phyloP scores from a whole-genome alignment of 2,888 invertebrate genomes.

The Caenorhabditis macrosperma region DNA sequence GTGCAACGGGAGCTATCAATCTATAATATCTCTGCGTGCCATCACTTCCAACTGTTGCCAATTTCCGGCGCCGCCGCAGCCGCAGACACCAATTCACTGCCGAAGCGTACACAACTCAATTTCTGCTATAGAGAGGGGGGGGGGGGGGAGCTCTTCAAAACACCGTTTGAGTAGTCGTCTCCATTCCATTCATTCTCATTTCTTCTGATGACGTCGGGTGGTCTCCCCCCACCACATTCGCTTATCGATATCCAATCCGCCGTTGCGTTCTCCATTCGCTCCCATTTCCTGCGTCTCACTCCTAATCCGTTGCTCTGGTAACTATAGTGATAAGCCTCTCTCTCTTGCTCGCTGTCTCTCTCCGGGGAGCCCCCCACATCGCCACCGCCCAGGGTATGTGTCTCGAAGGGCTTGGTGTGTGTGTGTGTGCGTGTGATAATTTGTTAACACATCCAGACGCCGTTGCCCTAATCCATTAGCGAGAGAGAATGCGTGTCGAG shows the following conservation, averaged over 20 bases:
- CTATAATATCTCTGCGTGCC: neutral
- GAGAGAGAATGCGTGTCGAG: conserved; percentile 17
- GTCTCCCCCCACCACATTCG: neutral
- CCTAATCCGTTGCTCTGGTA: conserved; percentile 28
- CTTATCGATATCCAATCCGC: conserved; percentile 15
- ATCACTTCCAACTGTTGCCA: conserved; percentile 48
- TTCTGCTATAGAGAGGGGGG: conserved; percentile 12
- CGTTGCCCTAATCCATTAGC: conserved; percentile 55
- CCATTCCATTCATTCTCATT: conserved; percentile 3
- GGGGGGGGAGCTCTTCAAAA: conserved; percentile 14
- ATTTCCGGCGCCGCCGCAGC: conserved; percentile 42
- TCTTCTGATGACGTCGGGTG: neutral
- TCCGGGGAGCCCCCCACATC: neutral
- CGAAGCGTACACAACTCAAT: conserved; percentile 55
- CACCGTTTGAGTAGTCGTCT: conserved; percentile 31
- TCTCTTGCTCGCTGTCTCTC: neutral
- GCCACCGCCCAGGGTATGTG: too few species aligned
- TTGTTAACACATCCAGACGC: conserved; percentile 50
- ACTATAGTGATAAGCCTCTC: conserved; percentile 52
- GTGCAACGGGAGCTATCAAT: neutral
- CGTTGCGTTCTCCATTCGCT: neutral
- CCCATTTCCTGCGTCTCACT: conserved; percentile 32
- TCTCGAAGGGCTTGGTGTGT: too few species aligned
- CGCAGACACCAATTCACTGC: neutral
- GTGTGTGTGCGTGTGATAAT: conserved; percentile 35